A percentile compares a stretch with the other conserved stretches of the same genome.
Evolutionary conservation across 2,113 vertebrate genomes (phyloP).

Genomic region (Periophthalmus modestus): DNA sequence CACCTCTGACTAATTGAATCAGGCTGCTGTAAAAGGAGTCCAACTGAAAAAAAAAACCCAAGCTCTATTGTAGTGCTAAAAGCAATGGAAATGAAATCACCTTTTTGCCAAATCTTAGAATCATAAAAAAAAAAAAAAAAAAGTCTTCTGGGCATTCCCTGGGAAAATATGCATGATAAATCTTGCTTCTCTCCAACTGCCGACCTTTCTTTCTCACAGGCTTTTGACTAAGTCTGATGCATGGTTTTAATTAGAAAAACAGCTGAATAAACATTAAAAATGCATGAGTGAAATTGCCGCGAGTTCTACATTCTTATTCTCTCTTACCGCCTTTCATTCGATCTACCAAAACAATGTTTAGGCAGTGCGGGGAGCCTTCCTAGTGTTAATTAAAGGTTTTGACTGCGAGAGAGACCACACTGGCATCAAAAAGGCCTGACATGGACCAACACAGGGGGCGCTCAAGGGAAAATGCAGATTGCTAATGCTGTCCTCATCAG

Average conservation of each 20-base stretch:
- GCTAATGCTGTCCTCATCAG: constrained; percentile 36
- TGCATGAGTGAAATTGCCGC: constrained; percentile 82
- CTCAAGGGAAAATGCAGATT: constrained; percentile 19
- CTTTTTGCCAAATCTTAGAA: constrained; percentile 17
- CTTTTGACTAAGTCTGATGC: constrained; percentile 71
- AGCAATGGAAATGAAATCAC: constrained; percentile 10
- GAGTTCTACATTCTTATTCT: constrained; percentile 49
- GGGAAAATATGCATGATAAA: constrained; percentile 61
- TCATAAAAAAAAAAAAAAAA: constrained; percentile 21
- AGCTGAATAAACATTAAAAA: constrained; percentile 81
- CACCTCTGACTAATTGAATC: constrained; percentile 78
- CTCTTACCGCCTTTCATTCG: constrained; percentile 16
- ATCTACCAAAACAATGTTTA: constrained; percentile 46
- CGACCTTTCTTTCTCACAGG: constrained; percentile 29
- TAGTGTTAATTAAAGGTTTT: constrained; percentile 44
- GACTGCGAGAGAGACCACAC: constrained; percentile 12
- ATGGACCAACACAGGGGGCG: constrained; percentile 20
- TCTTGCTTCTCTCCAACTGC: constrained; percentile 17
- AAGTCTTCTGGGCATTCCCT: constrained; percentile 46
- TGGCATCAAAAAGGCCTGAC: constrained; percentile 27
- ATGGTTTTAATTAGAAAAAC: constrained; percentile 87
- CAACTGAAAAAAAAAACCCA: neutral
- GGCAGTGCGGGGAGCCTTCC: constrained; percentile 40
- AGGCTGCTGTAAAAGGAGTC: constrained; percentile 47
- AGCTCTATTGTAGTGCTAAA: neutral